These are phyloP conservation scores for Myocastor coypus DNA, from an alignment of 2,113 vertebrate species.

Conservation along the genomic window DNA sequence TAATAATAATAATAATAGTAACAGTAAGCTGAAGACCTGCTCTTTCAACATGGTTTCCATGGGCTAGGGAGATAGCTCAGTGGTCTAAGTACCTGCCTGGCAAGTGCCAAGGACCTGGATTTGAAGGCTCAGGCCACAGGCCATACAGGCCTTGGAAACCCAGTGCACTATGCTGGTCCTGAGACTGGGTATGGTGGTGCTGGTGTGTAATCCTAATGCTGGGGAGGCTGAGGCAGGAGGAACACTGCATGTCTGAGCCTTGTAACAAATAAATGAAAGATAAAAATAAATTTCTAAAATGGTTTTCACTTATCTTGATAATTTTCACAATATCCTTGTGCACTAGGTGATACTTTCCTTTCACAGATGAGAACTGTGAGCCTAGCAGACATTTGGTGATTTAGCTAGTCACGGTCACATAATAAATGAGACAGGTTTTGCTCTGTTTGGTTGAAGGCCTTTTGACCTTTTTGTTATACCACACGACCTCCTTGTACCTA, in stretches of 20 bases:
- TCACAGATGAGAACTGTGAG: neutral
- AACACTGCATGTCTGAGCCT: no score
- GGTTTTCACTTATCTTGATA: neutral
- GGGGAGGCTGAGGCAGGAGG: no score
- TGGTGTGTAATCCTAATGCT: no score
- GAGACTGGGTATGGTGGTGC: no score
- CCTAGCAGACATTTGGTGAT: no score
- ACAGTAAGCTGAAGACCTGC: neutral
- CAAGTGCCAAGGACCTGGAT: no score
- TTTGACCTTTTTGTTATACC: neutral
- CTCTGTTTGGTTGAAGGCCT: neutral
- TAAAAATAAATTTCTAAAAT: neutral
- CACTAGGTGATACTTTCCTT: neutral
- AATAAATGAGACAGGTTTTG: neutral
- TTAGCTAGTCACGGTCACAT: neutral
- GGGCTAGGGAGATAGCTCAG: no score
- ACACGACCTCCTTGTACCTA: fast-evolving
- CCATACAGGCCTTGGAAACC: no score
- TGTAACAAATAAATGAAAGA: no score
- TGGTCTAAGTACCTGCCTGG: no score
- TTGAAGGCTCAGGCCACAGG: no score
- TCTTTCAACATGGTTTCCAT: neutral
- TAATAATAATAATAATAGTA: neutral
- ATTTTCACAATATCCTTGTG: neutral
- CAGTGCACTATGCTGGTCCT: no score